These are phyloP conservation scores for Limnothrissa miodon DNA, from an alignment of 2,113 vertebrate species.

Conservation along the genomic window DNA sequence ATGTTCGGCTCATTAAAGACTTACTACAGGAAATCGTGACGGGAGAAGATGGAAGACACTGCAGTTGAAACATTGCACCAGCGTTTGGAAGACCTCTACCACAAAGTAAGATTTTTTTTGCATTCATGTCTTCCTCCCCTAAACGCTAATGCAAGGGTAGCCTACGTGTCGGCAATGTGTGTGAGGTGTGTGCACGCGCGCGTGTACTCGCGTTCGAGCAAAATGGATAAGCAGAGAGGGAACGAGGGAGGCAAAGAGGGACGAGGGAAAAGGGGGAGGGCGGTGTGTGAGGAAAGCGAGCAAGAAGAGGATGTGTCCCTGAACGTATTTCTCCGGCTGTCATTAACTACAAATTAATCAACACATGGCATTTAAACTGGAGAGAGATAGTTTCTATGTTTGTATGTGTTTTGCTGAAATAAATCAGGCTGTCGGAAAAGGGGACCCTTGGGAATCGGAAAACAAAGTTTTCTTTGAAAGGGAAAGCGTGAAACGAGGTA, in stretches of 20 bases:
- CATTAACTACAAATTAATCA: conserved; percentile 77
- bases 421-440: conserved; percentile 51
- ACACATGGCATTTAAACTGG: conserved; percentile 67
- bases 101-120: conserved; percentile 74
- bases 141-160: conserved; percentile 19
- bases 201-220: conserved; percentile 41
- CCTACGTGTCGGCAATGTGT: conserved; percentile 49
- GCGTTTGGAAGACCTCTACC: conserved; percentile 72
- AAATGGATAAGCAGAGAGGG: conserved; percentile 36
- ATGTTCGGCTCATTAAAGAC: conserved; percentile 60
- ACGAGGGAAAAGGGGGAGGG: conserved; percentile 34
- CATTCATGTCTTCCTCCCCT: conserved; percentile 64
- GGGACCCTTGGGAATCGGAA: conserved; percentile 35
- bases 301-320: conserved; percentile 41
- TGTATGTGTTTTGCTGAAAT: conserved; percentile 47
- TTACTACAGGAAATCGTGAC: conserved; percentile 63
- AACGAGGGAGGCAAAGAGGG: conserved; percentile 28
- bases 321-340: conserved; percentile 62
- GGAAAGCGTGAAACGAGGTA: conserved; percentile 54
- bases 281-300: conserved; percentile 35
- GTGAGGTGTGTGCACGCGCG: conserved; percentile 53
- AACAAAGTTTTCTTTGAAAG: conserved; percentile 61
- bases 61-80: conserved; percentile 72
- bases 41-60: conserved; percentile 72
- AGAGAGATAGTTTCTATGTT: conserved; percentile 52